Percentiles rank a stretch among this genome's conserved stretches.
These are phyloP conservation scores for Apis cerana DNA, from an alignment of 1,140 invertebrate genomes.

Conservation along the genomic window DNA sequence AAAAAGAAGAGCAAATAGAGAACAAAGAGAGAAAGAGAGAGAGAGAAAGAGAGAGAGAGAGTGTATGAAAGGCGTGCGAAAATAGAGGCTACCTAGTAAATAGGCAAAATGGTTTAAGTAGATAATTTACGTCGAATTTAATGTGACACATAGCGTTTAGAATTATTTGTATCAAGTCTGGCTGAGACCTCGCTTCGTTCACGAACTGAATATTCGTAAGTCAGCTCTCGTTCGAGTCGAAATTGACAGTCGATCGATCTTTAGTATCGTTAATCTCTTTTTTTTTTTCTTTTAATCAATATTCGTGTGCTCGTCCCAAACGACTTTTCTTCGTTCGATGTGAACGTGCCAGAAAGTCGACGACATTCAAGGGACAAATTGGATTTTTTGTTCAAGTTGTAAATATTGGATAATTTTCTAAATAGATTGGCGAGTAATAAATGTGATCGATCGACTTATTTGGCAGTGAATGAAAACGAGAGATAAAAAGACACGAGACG, in stretches of 20 bases:
- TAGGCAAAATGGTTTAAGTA: slow-evolving; percentile 64
- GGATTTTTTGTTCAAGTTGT: background rate
- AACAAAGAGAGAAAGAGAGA: slow-evolving; percentile 5
- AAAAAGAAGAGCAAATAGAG: slow-evolving; percentile 1
- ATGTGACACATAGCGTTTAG: slow-evolving; percentile 61
- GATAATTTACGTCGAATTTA: slow-evolving; percentile 59
- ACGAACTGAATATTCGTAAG: background rate
- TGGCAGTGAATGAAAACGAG: background rate
- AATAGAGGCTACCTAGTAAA: slow-evolving; percentile 77
- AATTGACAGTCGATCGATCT: background rate
- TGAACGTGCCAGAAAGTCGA: slow-evolving; percentile 59
- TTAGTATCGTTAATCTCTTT: background rate
- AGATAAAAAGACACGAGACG: slow-evolving; percentile 11
- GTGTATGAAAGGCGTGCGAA: slow-evolving; percentile 41
- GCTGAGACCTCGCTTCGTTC: slow-evolving; percentile 11
- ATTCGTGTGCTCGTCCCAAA: background rate
- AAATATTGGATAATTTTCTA: background rate
- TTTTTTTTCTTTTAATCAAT: background rate
- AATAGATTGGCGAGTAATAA: background rate
- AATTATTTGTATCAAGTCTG: slow-evolving; percentile 50
- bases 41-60: background rate
- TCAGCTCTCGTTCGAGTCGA: background rate
- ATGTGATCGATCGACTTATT: slow-evolving; percentile 14
- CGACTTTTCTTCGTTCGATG: slow-evolving; percentile 60
- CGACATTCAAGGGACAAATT: too few relatives aligned